Evolutionary conservation across 2,113 vertebrate species (phyloP).

Genomic region (Anguilla japonica): DNA sequence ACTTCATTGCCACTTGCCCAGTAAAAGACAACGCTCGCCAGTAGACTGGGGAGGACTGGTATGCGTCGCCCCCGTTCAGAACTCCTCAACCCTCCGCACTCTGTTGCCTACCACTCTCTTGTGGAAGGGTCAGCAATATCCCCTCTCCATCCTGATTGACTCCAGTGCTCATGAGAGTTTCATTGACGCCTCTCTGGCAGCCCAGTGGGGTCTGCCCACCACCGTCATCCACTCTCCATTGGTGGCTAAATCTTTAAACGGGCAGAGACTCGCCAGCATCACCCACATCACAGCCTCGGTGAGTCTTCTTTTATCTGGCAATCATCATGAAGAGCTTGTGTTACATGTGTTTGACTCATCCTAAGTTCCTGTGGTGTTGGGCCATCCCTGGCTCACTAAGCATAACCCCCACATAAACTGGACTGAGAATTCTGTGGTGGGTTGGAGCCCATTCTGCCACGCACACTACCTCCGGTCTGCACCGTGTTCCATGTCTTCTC

Average conservation of each 20-base stretch:
- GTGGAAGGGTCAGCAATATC: no score
- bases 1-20: neutral
- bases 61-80: neutral
- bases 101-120: neutral
- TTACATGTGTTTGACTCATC: neutral
- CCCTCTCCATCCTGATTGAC: neutral
- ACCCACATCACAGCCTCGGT: no score
- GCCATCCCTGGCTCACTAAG: neutral
- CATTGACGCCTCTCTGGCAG: neutral
- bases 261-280: no score
- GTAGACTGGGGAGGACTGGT: slow-evolving; percentile 1
- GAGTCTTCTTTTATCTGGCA: no score
- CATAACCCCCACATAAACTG: neutral
- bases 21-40: neutral
- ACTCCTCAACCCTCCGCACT: neutral
- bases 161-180: neutral
- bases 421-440: no score
- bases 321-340: no score
- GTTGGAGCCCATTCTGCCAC: no score
- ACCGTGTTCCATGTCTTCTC: no score
- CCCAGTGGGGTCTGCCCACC: no score
- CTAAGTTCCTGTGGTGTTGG: neutral
- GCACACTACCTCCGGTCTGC: no score
- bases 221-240: no score
- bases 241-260: no score